Evolutionary conservation across 2,888 invertebrate species (phyloP).

Genomic region (Julus scandinavius): DNA sequence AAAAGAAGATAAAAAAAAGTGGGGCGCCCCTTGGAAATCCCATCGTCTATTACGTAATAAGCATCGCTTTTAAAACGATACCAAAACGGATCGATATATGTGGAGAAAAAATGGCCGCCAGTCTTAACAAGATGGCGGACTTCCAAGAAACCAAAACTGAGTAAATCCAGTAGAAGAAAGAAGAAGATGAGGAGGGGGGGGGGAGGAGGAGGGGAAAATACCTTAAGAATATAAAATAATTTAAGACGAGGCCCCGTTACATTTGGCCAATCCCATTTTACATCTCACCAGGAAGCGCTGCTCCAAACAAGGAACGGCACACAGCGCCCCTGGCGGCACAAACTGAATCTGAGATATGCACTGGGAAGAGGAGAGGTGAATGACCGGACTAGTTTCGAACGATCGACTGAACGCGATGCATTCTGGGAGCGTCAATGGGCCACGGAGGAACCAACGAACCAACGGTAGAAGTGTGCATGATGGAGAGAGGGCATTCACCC

Average conservation of each 20-base stretch:
- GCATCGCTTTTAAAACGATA: neutral
- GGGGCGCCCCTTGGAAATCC: no score
- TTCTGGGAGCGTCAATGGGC: slow-evolving; percentile 14
- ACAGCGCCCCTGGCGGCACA: neutral
- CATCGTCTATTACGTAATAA: neutral
- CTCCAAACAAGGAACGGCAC: neutral
- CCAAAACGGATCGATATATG: neutral
- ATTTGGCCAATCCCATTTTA: neutral
- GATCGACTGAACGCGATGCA: neutral
- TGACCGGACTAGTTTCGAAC: slow-evolving; percentile 44
- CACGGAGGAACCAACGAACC: neutral
- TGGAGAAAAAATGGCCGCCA: neutral
- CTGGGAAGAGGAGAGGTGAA: neutral
- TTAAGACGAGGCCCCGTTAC: neutral
- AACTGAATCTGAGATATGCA: neutral
- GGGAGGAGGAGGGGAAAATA: neutral
- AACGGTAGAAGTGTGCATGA: neutral
- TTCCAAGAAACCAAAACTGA: no score
- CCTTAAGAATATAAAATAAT: neutral
- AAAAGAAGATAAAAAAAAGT: neutral
- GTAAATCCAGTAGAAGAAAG: no score
- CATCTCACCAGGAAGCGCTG: neutral
- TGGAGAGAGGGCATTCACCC: slow-evolving; percentile 47
- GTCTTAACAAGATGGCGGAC: neutral
- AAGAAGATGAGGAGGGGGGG: no score